Evolutionary conservation across 2,113 vertebrate genomes (phyloP), one percentile per base, ranked within the genome.

Genomic region (Syngnathus floridae): DNA sequence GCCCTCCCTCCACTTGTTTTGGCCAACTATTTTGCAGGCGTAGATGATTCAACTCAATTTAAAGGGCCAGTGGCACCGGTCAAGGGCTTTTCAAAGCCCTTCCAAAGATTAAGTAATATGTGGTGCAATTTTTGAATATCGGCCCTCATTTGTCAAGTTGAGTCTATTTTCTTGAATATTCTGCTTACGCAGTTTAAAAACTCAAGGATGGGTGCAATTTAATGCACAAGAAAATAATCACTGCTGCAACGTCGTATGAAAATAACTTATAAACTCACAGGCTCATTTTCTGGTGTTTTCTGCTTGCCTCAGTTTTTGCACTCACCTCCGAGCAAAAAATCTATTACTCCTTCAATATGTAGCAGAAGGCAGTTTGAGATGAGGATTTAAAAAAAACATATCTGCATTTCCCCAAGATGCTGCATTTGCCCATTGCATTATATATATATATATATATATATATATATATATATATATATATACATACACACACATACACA

Each of bases 1-100:
- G 65, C 56, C n/a, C 67, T 3, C 54, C 66, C 73, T 75, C 63
- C 10, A 67, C 70, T 84, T 86, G 81, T 81, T 84, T 79, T 75
- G 81, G 71, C 81, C 83, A 84, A 68, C 68, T 71, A 48, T 56
- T 67, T 79, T 64, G 43, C 55, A 73, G 67, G 48, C 68, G 38
- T 74, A 70, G 72, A 68, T 75, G 26, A 16, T 56, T 31, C 31
- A 31, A 35, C 26, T 35, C 13, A 7, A 56, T 2, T 31, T 31
- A 35, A 13, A 70, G 69, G 57, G n/a, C 54, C 65, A 49, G 38
- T 61, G 66, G 16, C 74, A 72, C 73, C 65, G 76, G 1, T 35
- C 54, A 56, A 26, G 54, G 54, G 1, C 13, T 56, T 54, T 31
- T 31, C 13, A 35, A 56, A 7, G 54, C 26, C 10, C 43, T 5